Base-by-base conservation (phyloP, 1,140 invertebrate species). In the Brachionus rotundiformis region DNA sequence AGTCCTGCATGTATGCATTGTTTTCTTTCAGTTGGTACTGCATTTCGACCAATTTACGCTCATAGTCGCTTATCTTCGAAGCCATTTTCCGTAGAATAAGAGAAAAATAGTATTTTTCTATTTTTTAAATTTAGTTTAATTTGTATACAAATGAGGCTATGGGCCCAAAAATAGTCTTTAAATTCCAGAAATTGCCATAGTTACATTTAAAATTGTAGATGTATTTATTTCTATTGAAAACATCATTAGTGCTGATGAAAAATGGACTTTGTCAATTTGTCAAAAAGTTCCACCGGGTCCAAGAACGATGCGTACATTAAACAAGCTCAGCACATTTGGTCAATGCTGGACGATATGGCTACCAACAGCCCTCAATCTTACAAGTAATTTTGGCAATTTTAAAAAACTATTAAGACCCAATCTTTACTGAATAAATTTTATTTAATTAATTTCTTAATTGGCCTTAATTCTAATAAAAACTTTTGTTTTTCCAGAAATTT, bases 1-100 rank as follows among this genome's bases (percentile, higher is more conserved):
- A 93, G 81, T 89, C 91, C 82, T 92, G 89, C 23, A 94, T 86
- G 83, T 93, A 93, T 54, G 90, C 89, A 10, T 91, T 90, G 88
- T 94, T 95, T 83, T 87, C 83, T 63, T 84, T 83, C 82, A 88
- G 82, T 71, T 88, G 86, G 33, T 84, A 77, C 54, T 87, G 87
- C 63, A 81, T 65, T 63, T 81, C 54, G 2, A 81, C 63, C 29
- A 81, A 41, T 65, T 81, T 81, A 8, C 29, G 19, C 27, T 81
- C 79, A 63, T 81, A 81, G 11, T 65, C 79, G 16, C 39, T 41
- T 31, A 39, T 13, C 11, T 63, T 63, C 1, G n/a, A 29, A 23
- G 79, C 31, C 33, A 63, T 81, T 63, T 79, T 79, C 59, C 29
- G n/a, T 63, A n/a, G n/a, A n/a, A n/a, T n/a, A n/a, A n/a, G n/a